Base-by-base conservation (phyloP, 2,797 vertebrate species). In the Karalla daura region DNA sequence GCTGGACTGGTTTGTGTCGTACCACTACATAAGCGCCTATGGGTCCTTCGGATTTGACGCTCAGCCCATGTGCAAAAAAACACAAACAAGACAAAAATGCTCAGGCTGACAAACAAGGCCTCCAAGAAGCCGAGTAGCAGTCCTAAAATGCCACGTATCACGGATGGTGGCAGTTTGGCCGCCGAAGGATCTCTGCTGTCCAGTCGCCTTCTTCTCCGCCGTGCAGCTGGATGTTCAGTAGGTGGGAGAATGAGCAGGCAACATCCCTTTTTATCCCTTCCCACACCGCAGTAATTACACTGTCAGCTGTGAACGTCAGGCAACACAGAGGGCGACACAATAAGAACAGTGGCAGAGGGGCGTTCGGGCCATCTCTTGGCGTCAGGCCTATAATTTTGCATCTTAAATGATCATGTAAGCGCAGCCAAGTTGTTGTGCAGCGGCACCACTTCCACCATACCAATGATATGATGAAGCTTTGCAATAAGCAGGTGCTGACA, bases 211-310 rank as follows among this genome's bases (percentile, higher is more conserved):
- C 44, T 32, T 40, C 52, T 63, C 20, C 27, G 66, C 76, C 24
- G 71, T 78, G 91, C 95, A 96, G 94, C 95, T 96, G 95, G 58
- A 47, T 88, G 87, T 93, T 94, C 92, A 92, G 92, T 90, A 94
- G 94, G 95, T 94, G 94, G 95, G 93, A 92, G 92, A 93, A 79
- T 69, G 79, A 88, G 80, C 43, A 67, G 37, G 43, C 83, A 91
- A 71, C 85, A 86, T 90, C 84, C 82, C 86, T 89, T 88, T 96
- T 95, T 94, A 94, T 95, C 93, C 86, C 89, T 86, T 78, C 80
- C 88, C 85, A 91, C 92, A 94, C 87, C 87, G 90, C 86, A 76
- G 82, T 95, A 96, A 97, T 97, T 97, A 96, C 84, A 89, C 88
- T 94, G 95, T 94, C 94, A 95, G 81, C 86, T 78, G 44, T 25